Base-by-base conservation (phyloP, 2,888 invertebrate species). In the Mayetiola destructor region DNA sequence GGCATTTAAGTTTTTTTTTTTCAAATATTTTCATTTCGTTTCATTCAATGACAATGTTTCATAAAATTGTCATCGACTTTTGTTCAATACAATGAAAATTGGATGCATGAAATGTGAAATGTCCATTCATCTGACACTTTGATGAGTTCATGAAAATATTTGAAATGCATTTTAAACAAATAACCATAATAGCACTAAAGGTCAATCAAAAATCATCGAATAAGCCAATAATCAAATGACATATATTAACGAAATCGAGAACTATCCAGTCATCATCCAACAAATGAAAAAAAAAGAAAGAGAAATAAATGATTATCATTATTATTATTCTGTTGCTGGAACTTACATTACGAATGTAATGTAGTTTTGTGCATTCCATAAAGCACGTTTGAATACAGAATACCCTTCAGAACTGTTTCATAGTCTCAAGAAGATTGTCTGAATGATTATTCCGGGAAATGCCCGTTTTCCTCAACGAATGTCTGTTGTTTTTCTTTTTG, bases 401-500 rank as follows among this genome's bases (percentile, higher is more conserved):
- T 4, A 8, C n/a, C 18, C n/a, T 4, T 14, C 9, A n/a, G 14
- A 4, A 14, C 37, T 37, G 14, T 4, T 12, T 16, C n/a, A 37
- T n/a, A 9, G 48, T 48, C 48, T 48, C 48, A 48, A 48, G 48
- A 27, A 48, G 23, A n/a, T 48, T 48, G 48, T 48, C 48, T 48
- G 48, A 48, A 48, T 27, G 27, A 48, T 48, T 48, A 48, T 48
- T 48, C 48, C 27, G 1, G 18, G 48, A 37, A 48, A 48, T 48
- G n/a, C 14, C 27, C 23, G 16, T 48, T 48, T 48, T 48, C 48
- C 16, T 48, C 29, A 23, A 42, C 16, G 3, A 39, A 21, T 23
- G 10, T 21, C 42, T 2, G 23, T 10, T 27, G 23, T 23, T 48
- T 48, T 48, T 48, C 48, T 48, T 48, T n/a, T 48, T 8, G n/a